These are phyloP conservation scores for Oscheius myriophilus DNA, from an alignment of 2,888 invertebrate species.

Conservation along the genomic window DNA sequence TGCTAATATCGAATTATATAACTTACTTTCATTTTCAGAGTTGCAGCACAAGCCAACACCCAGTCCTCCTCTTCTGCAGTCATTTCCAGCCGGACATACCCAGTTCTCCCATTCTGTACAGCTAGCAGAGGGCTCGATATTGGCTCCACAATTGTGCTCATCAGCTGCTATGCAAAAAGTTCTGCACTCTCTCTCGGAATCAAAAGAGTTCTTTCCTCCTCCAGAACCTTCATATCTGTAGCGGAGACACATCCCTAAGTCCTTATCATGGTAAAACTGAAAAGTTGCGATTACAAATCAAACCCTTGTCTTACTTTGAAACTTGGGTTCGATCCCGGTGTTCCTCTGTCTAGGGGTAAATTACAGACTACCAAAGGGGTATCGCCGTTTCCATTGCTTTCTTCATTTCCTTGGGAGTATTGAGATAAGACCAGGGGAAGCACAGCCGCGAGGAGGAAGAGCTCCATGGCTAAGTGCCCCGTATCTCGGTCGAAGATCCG, in stretches of 20 bases:
- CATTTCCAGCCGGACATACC: slow-evolving; percentile 3
- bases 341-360: slow-evolving; percentile 4
- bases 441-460: slow-evolving; percentile 3
- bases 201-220: slow-evolving; percentile 12
- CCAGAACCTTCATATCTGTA: slow-evolving; percentile 15
- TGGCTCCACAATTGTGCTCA: slow-evolving; percentile 23
- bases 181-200: slow-evolving; percentile 3
- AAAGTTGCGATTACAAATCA: not conserved
- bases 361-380: slow-evolving; percentile 12
- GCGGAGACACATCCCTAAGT: slow-evolving; percentile 7
- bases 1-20: not conserved
- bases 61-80: slow-evolving; percentile 18
- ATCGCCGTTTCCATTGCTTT: not conserved
- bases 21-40: slow-evolving; percentile 18
- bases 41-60: slow-evolving; percentile 26
- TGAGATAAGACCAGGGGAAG: too few relatives aligned
- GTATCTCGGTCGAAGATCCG: slow-evolving; percentile 4
- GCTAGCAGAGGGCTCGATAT: slow-evolving; percentile 18
- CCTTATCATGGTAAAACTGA: slow-evolving; percentile 23
- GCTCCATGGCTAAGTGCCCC: slow-evolving; percentile 2
- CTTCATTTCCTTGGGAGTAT: too few relatives aligned
- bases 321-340: not conserved
- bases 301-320: not conserved
- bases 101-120: slow-evolving; percentile 25
- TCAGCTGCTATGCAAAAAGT: slow-evolving; percentile 21